These are phyloP conservation scores for Adoxophyes honmai DNA, from an alignment of 1,140 invertebrate species.

Conservation along the genomic window DNA sequence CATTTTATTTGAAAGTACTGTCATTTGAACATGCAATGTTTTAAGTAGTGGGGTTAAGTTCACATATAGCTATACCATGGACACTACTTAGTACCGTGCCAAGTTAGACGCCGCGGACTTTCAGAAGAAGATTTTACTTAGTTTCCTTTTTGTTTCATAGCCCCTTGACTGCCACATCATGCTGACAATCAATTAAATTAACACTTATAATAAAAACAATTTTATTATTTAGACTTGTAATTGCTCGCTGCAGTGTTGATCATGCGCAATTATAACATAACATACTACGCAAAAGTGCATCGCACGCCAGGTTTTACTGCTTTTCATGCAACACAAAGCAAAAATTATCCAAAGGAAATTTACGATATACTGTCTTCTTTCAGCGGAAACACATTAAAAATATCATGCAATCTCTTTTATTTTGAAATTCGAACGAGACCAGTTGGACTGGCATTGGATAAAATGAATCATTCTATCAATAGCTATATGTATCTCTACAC, in stretches of 20 bases:
- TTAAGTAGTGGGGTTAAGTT: too few relatives aligned
- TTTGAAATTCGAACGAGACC: slow-evolving; percentile 13
- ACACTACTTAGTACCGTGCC: not conserved
- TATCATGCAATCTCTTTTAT: not conserved
- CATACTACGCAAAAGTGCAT: not conserved
- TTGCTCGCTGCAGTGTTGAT: not conserved
- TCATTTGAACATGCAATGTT: too few relatives aligned
- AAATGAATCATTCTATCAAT: slow-evolving; percentile 25
- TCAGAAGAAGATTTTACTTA: too few relatives aligned
- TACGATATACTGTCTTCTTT: too few relatives aligned
- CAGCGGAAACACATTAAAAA: not conserved
- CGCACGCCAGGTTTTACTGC: not conserved
- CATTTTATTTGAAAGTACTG: too few relatives aligned
- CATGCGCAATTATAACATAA: slow-evolving; percentile 11
- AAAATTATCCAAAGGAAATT: too few relatives aligned
- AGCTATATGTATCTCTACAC: slow-evolving; percentile 33
- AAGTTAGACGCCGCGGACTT: too few relatives aligned
- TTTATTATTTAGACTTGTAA: not conserved
- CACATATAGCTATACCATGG: not conserved
- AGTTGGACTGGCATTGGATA: slow-evolving; percentile 17
- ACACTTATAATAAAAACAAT: not conserved
- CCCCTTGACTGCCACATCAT: too few relatives aligned
- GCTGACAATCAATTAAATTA: too few relatives aligned
- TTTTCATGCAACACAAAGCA: too few relatives aligned
- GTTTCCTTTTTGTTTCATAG: too few relatives aligned